Evolutionary conservation across 2,113 vertebrate species (phyloP).

Genomic region (Riparia riparia): DNA sequence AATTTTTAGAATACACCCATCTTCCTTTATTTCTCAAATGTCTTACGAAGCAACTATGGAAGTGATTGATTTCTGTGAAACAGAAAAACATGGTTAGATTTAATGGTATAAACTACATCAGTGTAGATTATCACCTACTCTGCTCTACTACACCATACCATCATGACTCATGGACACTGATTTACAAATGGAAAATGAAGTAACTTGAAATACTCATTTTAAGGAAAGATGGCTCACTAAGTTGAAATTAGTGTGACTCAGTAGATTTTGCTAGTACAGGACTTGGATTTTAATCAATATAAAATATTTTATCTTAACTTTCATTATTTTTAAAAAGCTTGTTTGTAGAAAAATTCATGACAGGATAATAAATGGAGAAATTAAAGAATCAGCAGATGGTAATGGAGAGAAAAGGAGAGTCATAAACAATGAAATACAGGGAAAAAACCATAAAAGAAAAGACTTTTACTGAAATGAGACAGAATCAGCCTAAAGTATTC

Average conservation of each 20-base stretch:
- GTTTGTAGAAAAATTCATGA: neutral
- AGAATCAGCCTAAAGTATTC: neutral
- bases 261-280: neutral
- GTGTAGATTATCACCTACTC: neutral
- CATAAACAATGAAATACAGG: neutral
- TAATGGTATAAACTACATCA: accelerated
- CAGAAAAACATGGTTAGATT: neutral
- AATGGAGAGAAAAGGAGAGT: neutral
- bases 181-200: neutral
- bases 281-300: neutral
- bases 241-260: neutral
- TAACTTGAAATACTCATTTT: neutral
- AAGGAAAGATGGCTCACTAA: neutral
- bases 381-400: neutral
- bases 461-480: neutral
- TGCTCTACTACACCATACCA: neutral
- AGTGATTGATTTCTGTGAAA: neutral
- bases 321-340: neutral
- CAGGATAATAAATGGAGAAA: neutral
- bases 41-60: neutral
- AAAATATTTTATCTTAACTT: neutral
- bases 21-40: neutral
- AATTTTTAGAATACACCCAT: neutral
- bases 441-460: neutral
- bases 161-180: neutral